These are phyloP conservation scores for Atrichornis clamosus DNA, from an alignment of 2,113 vertebrate genomes.

Conservation along the genomic window DNA sequence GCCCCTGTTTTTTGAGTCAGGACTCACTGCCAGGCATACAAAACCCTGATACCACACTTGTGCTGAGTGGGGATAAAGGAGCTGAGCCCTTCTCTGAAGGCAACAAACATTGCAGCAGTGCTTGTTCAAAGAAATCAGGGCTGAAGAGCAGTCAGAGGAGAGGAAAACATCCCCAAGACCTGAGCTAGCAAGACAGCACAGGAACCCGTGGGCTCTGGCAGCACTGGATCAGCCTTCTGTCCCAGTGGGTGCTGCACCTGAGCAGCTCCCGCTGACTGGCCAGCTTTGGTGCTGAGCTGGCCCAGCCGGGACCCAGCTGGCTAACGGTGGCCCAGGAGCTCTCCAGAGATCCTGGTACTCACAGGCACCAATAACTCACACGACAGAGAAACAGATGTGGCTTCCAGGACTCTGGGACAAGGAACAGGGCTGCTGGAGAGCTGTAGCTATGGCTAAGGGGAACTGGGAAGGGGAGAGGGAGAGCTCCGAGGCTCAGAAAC, in stretches of 20 bases:
- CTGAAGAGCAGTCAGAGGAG: not conserved
- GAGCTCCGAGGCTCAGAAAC: fast-evolving
- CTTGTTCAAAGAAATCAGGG: not conserved
- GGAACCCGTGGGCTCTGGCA: not conserved
- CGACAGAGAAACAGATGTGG: not conserved
- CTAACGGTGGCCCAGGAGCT: fast-evolving
- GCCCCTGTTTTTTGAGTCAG: fast-evolving
- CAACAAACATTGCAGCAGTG: not conserved
- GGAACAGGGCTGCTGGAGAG: not conserved
- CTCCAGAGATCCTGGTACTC: not conserved
- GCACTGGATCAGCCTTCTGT: not conserved
- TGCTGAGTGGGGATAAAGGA: fast-evolving
- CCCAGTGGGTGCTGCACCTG: not conserved
- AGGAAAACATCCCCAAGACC: not conserved
- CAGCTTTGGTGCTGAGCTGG: not conserved
- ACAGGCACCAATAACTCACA: not conserved
- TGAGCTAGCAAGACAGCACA: not conserved
- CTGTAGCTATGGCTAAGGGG: fast-evolving
- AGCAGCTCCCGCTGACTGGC: not conserved
- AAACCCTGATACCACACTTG: not conserved
- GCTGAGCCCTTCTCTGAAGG: not conserved
- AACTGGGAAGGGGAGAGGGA: not conserved
- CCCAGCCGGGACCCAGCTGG: not conserved
- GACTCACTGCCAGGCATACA: not conserved
- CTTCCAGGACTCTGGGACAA: not conserved